Evolutionary conservation across 1,140 invertebrate species (phyloP).

Genomic region (Idris sp.): DNA sequence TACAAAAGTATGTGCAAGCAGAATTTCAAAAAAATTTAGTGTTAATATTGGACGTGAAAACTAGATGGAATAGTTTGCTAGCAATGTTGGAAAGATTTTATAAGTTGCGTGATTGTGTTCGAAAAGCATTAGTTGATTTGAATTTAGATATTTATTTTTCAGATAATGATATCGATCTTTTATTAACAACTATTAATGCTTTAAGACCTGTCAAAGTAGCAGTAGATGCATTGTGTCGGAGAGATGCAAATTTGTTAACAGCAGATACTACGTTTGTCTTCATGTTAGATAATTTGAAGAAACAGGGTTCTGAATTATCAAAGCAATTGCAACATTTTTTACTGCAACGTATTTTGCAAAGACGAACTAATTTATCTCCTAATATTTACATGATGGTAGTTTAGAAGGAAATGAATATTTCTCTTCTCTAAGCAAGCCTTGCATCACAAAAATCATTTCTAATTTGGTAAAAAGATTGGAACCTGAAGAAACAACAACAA

Average conservation of each 20-base stretch:
- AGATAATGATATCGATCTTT: not conserved
- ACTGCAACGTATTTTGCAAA: not conserved
- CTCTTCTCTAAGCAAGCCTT: not conserved
- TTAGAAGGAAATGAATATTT: not conserved
- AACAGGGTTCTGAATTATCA: not conserved
- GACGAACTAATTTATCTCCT: slow-evolving; percentile 8
- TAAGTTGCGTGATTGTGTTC: slow-evolving; percentile 24
- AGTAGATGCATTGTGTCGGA: slow-evolving; percentile 4
- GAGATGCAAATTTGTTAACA: slow-evolving; percentile 9
- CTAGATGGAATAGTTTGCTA: slow-evolving; percentile 45
- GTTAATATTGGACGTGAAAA: slow-evolving; percentile 37
- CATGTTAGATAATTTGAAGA: not conserved
- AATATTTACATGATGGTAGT: not conserved
- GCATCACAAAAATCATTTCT: too few relatives aligned
- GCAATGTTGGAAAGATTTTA: slow-evolving; percentile 48
- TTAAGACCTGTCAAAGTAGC: slow-evolving; percentile 6
- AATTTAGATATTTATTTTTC: slow-evolving; percentile 7
- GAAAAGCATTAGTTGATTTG: slow-evolving; percentile 50
- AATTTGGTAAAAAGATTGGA: too few relatives aligned
- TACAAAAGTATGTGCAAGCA: slow-evolving; percentile 45
- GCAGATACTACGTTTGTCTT: slow-evolving; percentile 4
- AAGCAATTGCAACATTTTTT: not conserved
- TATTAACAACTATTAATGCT: not conserved
- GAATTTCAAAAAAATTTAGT: slow-evolving; percentile 37
- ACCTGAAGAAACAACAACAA: too few relatives aligned